These are phyloP conservation scores for Phymanthus crucifer DNA, from an alignment of 92 coral and sea anemone genomes.

Conservation along the genomic window DNA sequence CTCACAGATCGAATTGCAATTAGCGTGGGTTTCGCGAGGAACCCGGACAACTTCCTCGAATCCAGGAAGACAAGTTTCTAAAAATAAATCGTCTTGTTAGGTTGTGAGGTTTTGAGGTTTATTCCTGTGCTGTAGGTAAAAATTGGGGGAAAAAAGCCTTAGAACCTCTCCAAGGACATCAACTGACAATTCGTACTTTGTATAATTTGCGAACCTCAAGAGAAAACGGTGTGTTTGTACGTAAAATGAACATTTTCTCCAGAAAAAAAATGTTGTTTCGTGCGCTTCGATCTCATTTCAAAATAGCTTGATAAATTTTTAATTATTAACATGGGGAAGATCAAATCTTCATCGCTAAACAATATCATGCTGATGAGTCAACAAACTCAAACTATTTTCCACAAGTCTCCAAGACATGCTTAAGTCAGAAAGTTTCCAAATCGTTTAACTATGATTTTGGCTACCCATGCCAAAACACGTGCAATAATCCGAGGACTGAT, in stretches of 20 bases:
- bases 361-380: neutral
- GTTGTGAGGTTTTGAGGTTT: no score
- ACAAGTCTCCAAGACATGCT: neutral
- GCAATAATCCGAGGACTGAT: neutral
- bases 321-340: slow-evolving; percentile 20
- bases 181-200: no score
- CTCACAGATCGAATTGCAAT: no score
- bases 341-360: neutral
- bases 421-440: neutral
- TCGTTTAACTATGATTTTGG: neutral
- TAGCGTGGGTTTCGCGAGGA: no score
- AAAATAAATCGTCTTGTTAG: no score
- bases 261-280: neutral
- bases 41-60: no score
- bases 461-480: neutral
- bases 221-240: neutral
- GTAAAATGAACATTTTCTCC: neutral
- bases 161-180: no score
- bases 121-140: no score
- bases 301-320: neutral
- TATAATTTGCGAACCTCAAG: neutral
- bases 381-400: neutral
- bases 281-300: neutral
- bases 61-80: no score
- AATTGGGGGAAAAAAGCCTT: no score